Evolutionary conservation across 1,140 invertebrate genomes (phyloP).

Genomic region (Calosoma granatense): DNA sequence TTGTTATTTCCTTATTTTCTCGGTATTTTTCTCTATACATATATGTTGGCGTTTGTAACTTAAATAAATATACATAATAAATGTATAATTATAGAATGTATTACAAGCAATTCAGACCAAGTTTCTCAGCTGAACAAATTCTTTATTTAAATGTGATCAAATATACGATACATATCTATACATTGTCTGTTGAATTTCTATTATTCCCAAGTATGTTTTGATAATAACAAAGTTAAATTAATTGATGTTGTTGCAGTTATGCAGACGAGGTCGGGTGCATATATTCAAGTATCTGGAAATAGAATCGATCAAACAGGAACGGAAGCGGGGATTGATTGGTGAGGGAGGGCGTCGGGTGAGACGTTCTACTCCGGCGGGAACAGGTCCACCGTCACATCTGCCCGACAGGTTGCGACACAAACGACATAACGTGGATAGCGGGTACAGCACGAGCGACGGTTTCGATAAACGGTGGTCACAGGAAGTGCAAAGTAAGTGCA

Average conservation of each 20-base stretch:
- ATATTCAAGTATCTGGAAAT: conserved; percentile 91
- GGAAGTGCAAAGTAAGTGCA: conserved; percentile 49
- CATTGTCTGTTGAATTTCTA: too few relatives aligned
- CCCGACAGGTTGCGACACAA: conserved; percentile 40
- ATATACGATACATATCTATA: too few relatives aligned
- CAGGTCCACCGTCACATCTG: conserved; percentile 21
- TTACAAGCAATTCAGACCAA: too few relatives aligned
- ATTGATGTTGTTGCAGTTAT: conserved; percentile 53
- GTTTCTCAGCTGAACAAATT: too few relatives aligned
- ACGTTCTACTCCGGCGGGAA: conserved; percentile 15
- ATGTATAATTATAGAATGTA: too few relatives aligned
- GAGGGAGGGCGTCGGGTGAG: conserved; percentile 30
- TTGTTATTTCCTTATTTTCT: too few relatives aligned
- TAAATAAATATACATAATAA: neutral
- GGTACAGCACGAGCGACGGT: conserved; percentile 72
- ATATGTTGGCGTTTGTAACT: too few relatives aligned
- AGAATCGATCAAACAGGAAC: conserved; percentile 63
- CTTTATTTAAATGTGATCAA: neutral
- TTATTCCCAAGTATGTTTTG: too few relatives aligned
- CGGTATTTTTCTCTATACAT: too few relatives aligned
- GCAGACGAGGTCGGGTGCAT: conserved; percentile 81
- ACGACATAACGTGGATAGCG: conserved; percentile 75
- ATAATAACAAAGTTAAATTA: too few relatives aligned
- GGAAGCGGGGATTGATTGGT: conserved; percentile 35
- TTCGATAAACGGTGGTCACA: conserved; percentile 79